Conservation (phyloP, 2,888 invertebrate genomes). For the Idaea straminata region DNA sequence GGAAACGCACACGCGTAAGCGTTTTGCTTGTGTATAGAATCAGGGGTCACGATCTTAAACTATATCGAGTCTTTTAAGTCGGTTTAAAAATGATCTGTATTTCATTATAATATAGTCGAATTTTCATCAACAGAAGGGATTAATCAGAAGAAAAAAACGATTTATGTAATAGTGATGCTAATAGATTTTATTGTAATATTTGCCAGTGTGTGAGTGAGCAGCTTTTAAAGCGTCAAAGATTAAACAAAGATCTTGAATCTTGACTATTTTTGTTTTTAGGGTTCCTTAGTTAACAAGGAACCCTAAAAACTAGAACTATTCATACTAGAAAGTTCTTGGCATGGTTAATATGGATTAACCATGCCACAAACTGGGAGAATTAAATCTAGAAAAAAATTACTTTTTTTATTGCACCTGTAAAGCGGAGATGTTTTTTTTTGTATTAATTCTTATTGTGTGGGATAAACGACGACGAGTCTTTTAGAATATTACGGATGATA, state of each 20-base stretch:
- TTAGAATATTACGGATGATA: too few species aligned
- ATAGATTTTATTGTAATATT: slow-evolving; percentile 38
- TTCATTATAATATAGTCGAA: slow-evolving; percentile 17
- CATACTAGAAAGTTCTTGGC: too few species aligned
- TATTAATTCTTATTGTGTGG: too few species aligned
- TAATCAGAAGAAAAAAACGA: slow-evolving; percentile 26
- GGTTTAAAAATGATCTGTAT: slow-evolving; percentile 24
- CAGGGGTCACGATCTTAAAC: slow-evolving; percentile 44
- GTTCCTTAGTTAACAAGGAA: slow-evolving; percentile 9
- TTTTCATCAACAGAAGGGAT: slow-evolving; percentile 15
- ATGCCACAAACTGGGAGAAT: too few species aligned
- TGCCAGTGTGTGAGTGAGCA: slow-evolving; percentile 34
- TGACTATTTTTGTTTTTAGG: slow-evolving; percentile 7
- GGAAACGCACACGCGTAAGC: slow-evolving; percentile 38
- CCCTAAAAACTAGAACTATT: too few species aligned
- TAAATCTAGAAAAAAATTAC: too few species aligned
- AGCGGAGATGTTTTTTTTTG: too few species aligned
- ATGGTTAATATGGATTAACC: too few species aligned
- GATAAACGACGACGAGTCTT: too few species aligned
- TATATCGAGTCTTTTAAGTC: slow-evolving; percentile 9
- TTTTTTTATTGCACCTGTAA: too few species aligned
- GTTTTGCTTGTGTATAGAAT: slow-evolving; percentile 48
- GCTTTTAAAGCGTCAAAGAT: slow-evolving; percentile 18
- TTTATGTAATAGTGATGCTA: slow-evolving; percentile 43
- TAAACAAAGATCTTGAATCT: background rate